These are phyloP conservation scores for Neodiprion lecontei DNA, from an alignment of 1,140 invertebrate genomes.

Conservation along the genomic window DNA sequence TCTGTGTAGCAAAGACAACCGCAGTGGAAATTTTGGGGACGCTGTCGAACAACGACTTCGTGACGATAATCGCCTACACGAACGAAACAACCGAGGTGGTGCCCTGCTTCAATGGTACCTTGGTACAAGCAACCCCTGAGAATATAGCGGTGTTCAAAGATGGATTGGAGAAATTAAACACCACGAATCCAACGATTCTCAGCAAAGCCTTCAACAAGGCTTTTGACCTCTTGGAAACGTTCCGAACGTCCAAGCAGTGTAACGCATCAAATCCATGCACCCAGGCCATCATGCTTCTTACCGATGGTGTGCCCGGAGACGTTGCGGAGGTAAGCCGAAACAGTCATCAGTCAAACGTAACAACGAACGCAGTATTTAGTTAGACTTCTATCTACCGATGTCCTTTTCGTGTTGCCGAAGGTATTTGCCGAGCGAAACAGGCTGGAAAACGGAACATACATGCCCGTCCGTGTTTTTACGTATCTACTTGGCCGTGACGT, in stretches of 20 bases:
- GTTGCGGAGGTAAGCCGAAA: conserved; percentile 69
- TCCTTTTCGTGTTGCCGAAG: conserved; percentile 30
- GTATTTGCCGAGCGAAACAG: conserved; percentile 89
- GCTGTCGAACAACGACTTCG: conserved; percentile 96
- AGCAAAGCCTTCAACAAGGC: conserved; percentile 83
- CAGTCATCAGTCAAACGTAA: not conserved
- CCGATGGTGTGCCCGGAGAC: conserved; percentile 94
- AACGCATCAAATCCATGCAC: conserved; percentile 77
- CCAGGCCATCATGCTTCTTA: conserved; percentile 98
- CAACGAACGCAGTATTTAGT: too few species aligned
- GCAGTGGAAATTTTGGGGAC: conserved; percentile 91
- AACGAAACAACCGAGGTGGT: conserved; percentile 72
- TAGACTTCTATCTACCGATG: too few species aligned
- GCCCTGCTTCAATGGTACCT: conserved; percentile 79
- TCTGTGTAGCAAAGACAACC: conserved; percentile 75
- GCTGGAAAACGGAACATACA: conserved; percentile 67
- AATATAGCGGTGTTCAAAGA: conserved; percentile 83
- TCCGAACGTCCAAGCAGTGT: conserved; percentile 66
- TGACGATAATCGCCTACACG: conserved; percentile 88
- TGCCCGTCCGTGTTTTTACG: conserved; percentile 93
- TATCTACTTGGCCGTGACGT: conserved; percentile 97
- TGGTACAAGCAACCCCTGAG: conserved; percentile 92
- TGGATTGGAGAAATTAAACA: conserved; percentile 71
- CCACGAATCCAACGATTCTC: conserved; percentile 86
- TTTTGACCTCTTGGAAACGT: conserved; percentile 82